Conservation (phyloP, 2,797 vertebrate genomes). For the Takifugu ocellatus region DNA sequence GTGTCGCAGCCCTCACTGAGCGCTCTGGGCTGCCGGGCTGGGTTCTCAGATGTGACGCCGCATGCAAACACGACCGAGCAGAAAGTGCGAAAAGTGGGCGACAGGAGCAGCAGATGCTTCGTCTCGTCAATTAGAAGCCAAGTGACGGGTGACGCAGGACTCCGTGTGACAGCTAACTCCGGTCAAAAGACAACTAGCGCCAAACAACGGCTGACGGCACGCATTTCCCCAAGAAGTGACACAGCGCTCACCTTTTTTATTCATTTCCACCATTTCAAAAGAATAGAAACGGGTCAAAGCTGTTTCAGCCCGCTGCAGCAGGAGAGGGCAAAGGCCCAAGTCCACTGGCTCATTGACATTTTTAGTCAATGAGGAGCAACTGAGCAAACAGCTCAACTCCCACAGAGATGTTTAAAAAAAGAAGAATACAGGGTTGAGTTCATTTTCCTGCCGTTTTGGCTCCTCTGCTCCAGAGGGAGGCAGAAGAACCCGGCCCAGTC, state of each 20-base stretch:
- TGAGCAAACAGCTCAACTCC: conserved; percentile 53
- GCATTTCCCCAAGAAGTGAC: conserved; percentile 6
- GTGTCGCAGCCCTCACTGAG: conserved; percentile 30
- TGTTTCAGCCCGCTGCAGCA: conserved; percentile 9
- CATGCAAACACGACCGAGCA: conserved; percentile 1
- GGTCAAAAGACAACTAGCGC: background rate
- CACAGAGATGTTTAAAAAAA: conserved; percentile 21
- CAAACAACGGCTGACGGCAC: background rate
- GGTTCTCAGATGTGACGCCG: conserved; percentile 20
- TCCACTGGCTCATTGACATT: conserved; percentile 56
- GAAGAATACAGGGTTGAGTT: conserved; percentile 19
- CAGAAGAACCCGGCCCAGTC: conserved; percentile 20
- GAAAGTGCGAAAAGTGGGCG: conserved; percentile 20
- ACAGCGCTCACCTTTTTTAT: background rate
- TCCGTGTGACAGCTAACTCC: conserved; percentile 35
- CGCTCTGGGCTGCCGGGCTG: conserved; percentile 16
- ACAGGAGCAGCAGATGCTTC: conserved; percentile 19
- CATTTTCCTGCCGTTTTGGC: conserved; percentile 34
- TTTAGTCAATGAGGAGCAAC: conserved; percentile 54
- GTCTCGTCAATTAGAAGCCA: conserved; percentile 16
- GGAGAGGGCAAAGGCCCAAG: conserved; percentile 25
- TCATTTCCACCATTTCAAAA: background rate
- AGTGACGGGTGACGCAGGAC: conserved; percentile 25
- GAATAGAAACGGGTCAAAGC: background rate
- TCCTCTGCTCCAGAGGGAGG: conserved; percentile 30